Evolutionary conservation across 2,888 invertebrate genomes (phyloP), one percentile per base, ranked within the genome.

Genomic region (Lasioglossum zephyrum): DNA sequence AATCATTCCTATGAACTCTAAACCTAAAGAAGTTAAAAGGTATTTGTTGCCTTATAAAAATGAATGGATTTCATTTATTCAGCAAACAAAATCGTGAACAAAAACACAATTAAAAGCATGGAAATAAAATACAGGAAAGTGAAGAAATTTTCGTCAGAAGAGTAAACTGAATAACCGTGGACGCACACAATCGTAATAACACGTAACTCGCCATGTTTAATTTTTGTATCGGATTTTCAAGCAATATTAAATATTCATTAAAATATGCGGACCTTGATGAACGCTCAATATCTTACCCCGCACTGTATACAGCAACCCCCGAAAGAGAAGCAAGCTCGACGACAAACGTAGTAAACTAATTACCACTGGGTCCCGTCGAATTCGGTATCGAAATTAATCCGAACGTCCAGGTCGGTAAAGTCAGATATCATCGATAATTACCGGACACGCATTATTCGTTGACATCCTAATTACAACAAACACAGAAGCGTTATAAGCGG

Each of bases 351-450:
- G 63, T 86, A 86, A 86, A 87, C 86, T 86, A 86, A 86, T 87
- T 87, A 81, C 75, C 39, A 57, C 39, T 11, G 57, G 76, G 63
- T 39, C 26, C 76, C 66, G 74, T 81, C 77, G 85, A 78, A 86
- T 81, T 85, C 81, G 75, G 79, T 79, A 81, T 86, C 87, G 87
- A 87, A 87, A 87, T 87, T 87, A 87, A 87, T 87, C 88, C 88
- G 81, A 66, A 79, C 53, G 82, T 63, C 76, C 72, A 79, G 74
- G 16, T 81, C 79, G 79, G 63, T 74, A 87, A 87, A 87, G 84
- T 87, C 82, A 84, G 87, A 87, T 87, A 87, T 84, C 87, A 87
- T 87, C 87, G 87, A 87, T 87, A 87, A 87, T 87, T 85, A 84
- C 77, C 82, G 84, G 79, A 79, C 75, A 77, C 81, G 84, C 84